These are phyloP conservation scores for Zaprionus ornatus DNA, from an alignment of 1,140 invertebrate species.

Conservation along the genomic window DNA sequence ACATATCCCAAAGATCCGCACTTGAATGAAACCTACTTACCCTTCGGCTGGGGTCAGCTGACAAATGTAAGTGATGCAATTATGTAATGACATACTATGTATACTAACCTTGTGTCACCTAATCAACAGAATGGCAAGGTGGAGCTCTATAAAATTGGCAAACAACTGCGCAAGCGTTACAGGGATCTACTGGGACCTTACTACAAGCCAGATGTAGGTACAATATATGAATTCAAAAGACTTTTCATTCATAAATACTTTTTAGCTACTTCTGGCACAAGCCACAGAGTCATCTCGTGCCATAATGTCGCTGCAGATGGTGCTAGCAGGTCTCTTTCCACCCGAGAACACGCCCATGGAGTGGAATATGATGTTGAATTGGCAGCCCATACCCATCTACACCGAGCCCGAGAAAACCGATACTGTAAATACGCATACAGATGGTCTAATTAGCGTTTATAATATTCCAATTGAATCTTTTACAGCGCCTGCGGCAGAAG, in stretches of 20 bases:
- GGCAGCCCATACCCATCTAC: slow-evolving; percentile 91
- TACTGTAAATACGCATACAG: slow-evolving; percentile 57
- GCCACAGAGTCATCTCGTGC: slow-evolving; percentile 90
- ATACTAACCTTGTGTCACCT: neutral
- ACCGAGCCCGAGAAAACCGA: slow-evolving; percentile 86
- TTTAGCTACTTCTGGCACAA: slow-evolving; percentile 86
- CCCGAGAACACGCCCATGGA: slow-evolving; percentile 86
- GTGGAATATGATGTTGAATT: slow-evolving; percentile 87
- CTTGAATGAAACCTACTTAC: slow-evolving; percentile 87
- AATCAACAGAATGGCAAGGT: slow-evolving; percentile 81
- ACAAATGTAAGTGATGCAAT: slow-evolving; percentile 87
- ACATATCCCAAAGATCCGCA: slow-evolving; percentile 92
- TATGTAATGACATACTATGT: neutral
- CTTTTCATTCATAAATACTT: neutral
- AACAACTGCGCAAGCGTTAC: slow-evolving; percentile 87
- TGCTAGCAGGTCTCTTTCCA: slow-evolving; percentile 89
- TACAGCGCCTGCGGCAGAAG: slow-evolving; percentile 84
- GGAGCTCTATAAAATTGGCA: slow-evolving; percentile 86
- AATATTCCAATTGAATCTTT: neutral
- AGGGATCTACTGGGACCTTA: slow-evolving; percentile 85
- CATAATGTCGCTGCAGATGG: slow-evolving; percentile 89
- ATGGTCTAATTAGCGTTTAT: neutral
- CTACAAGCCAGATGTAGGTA: slow-evolving; percentile 85
- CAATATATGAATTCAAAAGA: neutral
- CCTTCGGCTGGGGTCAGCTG: slow-evolving; percentile 90